Evolutionary conservation across 2,888 invertebrate genomes (phyloP).

Genomic region (Eilema griseolum): DNA sequence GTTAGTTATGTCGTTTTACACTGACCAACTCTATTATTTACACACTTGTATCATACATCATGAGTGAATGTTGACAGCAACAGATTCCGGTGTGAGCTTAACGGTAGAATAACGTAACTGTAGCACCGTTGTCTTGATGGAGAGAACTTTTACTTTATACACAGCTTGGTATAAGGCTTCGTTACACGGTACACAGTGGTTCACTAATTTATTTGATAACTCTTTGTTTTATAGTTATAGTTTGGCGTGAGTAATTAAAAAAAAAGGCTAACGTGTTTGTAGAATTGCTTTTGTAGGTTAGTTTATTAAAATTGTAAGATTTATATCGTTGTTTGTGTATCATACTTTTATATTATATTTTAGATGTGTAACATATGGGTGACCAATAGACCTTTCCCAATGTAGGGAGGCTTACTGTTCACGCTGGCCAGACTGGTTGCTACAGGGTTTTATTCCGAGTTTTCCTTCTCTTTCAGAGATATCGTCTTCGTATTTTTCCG

Average conservation of each 20-base stretch:
- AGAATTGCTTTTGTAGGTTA: not conserved
- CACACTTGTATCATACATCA: conserved; percentile 5
- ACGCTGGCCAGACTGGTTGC: too few relatives aligned
- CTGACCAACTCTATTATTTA: too few relatives aligned
- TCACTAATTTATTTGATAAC: conserved; percentile 1
- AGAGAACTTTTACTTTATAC: conserved; percentile 26
- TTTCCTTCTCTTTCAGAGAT: too few relatives aligned
- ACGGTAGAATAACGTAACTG: conserved; percentile 36
- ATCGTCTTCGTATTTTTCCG: too few relatives aligned
- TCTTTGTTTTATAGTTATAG: not conserved
- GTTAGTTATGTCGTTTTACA: too few relatives aligned
- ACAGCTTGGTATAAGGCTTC: conserved; percentile 11
- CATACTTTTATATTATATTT: too few relatives aligned
- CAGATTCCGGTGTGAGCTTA: not conserved
- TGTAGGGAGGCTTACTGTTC: too few relatives aligned
- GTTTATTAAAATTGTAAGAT: not conserved
- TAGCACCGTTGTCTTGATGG: conserved; percentile 37
- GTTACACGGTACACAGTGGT: not conserved
- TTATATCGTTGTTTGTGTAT: too few relatives aligned
- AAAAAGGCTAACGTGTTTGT: not conserved
- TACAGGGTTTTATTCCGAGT: too few relatives aligned
- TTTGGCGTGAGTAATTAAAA: not conserved
- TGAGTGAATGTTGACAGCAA: conserved; percentile 11
- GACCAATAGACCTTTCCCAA: too few relatives aligned
- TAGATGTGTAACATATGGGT: too few relatives aligned